Base-by-base conservation (phyloP, 2,113 vertebrate species). In the Leucosticte australis region DNA sequence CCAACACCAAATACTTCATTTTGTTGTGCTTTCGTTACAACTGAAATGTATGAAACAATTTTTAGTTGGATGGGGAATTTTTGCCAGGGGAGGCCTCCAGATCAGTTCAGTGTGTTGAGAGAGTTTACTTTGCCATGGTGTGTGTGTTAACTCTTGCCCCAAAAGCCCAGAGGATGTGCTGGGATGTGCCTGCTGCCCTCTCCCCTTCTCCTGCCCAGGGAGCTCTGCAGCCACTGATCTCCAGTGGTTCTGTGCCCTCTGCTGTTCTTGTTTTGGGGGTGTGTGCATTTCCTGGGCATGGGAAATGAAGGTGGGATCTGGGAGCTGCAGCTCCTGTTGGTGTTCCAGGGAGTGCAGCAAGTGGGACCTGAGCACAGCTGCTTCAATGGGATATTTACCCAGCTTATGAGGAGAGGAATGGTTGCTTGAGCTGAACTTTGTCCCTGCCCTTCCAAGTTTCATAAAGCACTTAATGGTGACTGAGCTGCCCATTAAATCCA, bases 121-220 rank as follows among this genome's bases (percentile, higher is more conserved):
- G 50, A 37, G 35, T 82, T 63, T 8, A 8, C 11, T 13, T 85
- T 85, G 65, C 20, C 7, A 2, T 49, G 33, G 35, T 7, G 3
- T 9, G 11, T 28, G 0, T 4, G 10, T 69, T 16, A 52, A 76
- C 50, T 16, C 11, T 52, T 30, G 4, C 30, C 3, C 17, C 14
- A 7, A 19, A 59, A 49, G 23, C 35, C 55, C 10, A 11, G 52
- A 26, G 62, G 47, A 8, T 0, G 1, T 10, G 18, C 50, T 30
- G 64, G 49, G 62, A 26, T 1, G 42, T 71, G 10, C 39, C 35
- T 41, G 30, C 50, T 77, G 44, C 60, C 50, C 56, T 44, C 23
- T 27, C 15, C 1, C 0, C 31, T 59, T 11, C 2, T 1, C 28
- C 52, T 57, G 49, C 47, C 1, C 2, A 1, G 56, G 21, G 6